phyloP scores from a whole-genome alignment of 2,113 vertebrate genomes.

The Tichodroma muraria region DNA sequence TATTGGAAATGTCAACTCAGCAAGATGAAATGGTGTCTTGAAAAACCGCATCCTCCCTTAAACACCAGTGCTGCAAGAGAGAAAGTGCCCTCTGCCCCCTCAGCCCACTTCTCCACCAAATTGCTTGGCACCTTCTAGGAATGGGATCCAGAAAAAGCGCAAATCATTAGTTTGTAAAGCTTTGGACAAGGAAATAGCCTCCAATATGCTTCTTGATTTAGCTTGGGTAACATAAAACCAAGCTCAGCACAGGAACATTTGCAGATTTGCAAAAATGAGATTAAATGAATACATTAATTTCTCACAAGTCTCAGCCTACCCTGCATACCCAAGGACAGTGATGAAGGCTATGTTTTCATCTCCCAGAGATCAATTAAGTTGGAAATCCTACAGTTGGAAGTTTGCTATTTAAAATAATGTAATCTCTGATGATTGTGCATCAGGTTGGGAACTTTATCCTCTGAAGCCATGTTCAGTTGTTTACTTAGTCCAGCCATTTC shows the following conservation, averaged over 20 bases:
- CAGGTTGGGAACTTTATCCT: background rate
- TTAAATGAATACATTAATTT: background rate
- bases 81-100: background rate
- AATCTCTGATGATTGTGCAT: background rate
- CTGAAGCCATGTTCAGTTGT: conserved; percentile 9
- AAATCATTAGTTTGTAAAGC: background rate
- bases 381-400: conserved; percentile 43
- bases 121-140: background rate
- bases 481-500: background rate
- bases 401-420: conserved; percentile 39
- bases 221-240: background rate
- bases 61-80: background rate
- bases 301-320: background rate
- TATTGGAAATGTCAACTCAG: background rate
- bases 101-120: background rate
- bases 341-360: conserved; percentile 42
- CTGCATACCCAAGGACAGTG: background rate
- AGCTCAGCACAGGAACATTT: background rate
- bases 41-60: background rate
- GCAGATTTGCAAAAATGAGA: conserved; percentile 8
- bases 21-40: background rate
- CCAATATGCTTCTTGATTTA: background rate
- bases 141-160: background rate
- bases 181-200: background rate
- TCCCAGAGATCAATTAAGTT: conserved; percentile 39